Conservation (phyloP, 2,797 vertebrate species). For the Antrozous pallidus region DNA sequence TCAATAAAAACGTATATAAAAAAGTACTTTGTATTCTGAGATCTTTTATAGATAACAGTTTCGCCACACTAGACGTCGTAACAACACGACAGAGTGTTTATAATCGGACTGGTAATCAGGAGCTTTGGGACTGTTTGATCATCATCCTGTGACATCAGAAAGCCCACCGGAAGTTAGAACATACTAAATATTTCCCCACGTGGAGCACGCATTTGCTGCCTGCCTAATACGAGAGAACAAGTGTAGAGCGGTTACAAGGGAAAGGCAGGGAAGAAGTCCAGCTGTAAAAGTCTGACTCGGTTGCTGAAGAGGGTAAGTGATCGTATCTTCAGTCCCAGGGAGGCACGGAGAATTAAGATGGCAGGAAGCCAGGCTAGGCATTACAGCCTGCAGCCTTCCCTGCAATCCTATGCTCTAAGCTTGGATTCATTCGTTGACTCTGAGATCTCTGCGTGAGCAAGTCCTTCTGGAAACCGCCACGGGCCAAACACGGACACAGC, state of each 20-base stretch:
- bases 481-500: background rate
- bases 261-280: conserved; percentile 46
- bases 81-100: background rate
- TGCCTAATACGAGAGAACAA: background rate
- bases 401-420: conserved; percentile 80
- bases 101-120: background rate
- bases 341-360: conserved; percentile 85
- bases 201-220: background rate
- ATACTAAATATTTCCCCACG: background rate
- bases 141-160: background rate
- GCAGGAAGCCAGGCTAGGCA: conserved; percentile 81
- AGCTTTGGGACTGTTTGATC: background rate
- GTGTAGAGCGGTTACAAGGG: background rate
- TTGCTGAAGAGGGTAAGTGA: conserved; percentile 77
- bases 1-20: background rate
- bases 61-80: background rate
- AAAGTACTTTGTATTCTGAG: background rate
- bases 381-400: conserved; percentile 82
- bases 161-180: background rate
- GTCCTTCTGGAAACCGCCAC: conserved; percentile 63
- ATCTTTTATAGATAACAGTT: background rate
- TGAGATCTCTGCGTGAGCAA: conserved; percentile 49
- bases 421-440: conserved; percentile 71
- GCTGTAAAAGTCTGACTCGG: conserved; percentile 33
- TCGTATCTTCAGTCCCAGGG: conserved; percentile 81